phyloP scores from a whole-genome alignment of 2,888 invertebrate genomes.

The Diogma glabrata region DNA sequence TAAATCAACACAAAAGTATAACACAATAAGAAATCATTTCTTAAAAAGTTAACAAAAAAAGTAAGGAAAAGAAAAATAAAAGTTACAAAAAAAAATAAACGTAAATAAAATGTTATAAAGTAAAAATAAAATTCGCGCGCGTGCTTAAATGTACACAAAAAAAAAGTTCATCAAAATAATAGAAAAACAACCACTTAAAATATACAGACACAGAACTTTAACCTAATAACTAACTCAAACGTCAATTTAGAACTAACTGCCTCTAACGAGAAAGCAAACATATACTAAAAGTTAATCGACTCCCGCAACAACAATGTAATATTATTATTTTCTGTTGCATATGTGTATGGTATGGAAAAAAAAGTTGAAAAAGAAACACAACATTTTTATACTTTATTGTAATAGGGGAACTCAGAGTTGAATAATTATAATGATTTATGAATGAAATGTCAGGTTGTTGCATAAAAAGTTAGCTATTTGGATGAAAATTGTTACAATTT shows the following conservation, averaged over 20 bases:
- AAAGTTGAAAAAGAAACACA: conserved; percentile 6
- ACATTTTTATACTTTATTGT: too few species aligned
- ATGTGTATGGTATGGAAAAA: conserved; percentile 3
- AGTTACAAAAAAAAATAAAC: too few species aligned
- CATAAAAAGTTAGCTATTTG: too few species aligned
- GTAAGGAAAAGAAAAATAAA: too few species aligned
- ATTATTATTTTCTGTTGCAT: conserved; percentile 8
- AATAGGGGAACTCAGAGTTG: too few species aligned
- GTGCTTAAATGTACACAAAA: conserved; percentile 7
- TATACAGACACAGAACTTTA: conserved; percentile 12
- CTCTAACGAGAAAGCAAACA: conserved; percentile 24
- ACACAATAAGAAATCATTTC: too few species aligned
- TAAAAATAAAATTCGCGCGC: conserved; percentile 6
- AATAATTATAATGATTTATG: too few species aligned
- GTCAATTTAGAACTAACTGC: conserved; percentile 25
- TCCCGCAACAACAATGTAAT: conserved; percentile 20
- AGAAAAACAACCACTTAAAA: conserved; percentile 4
- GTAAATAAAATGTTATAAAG: too few species aligned
- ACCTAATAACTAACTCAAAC: conserved; percentile 24
- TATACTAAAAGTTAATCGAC: conserved; percentile 23
- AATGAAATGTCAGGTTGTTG: too few species aligned
- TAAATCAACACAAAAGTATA: too few species aligned
- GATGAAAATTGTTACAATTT: too few species aligned
- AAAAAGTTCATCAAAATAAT: neutral
- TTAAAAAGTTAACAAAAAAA: too few species aligned